Evolutionary conservation across 2,888 invertebrate genomes (phyloP).

Genomic region (Morpho deidamia): DNA sequence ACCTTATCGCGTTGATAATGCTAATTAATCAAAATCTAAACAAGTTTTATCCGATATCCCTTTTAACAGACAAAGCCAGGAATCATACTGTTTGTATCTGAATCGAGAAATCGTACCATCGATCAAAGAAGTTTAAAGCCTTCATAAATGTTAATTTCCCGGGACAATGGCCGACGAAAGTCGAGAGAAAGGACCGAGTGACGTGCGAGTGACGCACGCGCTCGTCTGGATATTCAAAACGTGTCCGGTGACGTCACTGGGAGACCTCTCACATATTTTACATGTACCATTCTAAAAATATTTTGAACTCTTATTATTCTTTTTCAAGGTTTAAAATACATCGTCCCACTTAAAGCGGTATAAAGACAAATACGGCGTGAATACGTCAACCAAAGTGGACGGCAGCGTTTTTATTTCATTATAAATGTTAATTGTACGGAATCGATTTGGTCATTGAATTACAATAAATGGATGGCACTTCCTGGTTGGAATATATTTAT

Average conservation of each 20-base stretch:
- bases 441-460: conserved; percentile 11
- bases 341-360: background rate
- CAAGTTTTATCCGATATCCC: too few species aligned
- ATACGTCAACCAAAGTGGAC: conserved; percentile 30
- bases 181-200: conserved; percentile 41
- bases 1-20: too few species aligned
- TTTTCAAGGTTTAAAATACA: background rate
- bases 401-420: conserved; percentile 27
- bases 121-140: background rate
- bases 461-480: conserved; percentile 10
- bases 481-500: background rate
- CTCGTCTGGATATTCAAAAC: conserved; percentile 39
- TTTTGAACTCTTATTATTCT: background rate
- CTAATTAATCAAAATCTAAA: too few species aligned
- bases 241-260: conserved; percentile 49
- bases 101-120: background rate
- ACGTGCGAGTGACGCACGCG: conserved; percentile 56
- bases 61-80: too few species aligned
- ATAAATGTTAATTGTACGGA: conserved; percentile 26
- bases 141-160: background rate
- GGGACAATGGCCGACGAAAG: conserved; percentile 29
- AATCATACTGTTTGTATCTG: too few species aligned
- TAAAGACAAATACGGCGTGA: conserved; percentile 18
- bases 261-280: conserved; percentile 15
- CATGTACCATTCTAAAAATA: conserved; percentile 1